Conservation (phyloP, 2,113 vertebrate genomes). For the Epinephelus lanceolatus region DNA sequence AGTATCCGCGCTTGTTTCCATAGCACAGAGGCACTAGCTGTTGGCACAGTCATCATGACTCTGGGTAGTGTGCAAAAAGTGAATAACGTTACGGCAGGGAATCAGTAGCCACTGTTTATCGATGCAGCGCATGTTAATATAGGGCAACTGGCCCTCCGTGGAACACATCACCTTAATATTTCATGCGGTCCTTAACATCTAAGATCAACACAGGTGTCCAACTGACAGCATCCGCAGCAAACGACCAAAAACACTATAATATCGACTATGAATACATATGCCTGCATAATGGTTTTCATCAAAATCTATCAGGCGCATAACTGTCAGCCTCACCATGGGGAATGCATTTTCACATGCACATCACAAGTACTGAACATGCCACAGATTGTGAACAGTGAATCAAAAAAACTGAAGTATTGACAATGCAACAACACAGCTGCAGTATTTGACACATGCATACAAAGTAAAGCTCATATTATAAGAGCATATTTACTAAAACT, state of each 20-base stretch:
- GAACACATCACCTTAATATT: slow-evolving; percentile 5
- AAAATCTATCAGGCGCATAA: not conserved
- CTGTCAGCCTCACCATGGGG: not conserved
- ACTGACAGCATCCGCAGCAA: not conserved
- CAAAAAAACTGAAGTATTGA: not conserved
- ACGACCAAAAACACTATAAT: not conserved
- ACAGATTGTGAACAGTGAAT: not conserved
- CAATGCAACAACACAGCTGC: slow-evolving; percentile 1
- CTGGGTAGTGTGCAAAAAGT: slow-evolving; percentile 81
- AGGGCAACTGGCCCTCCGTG: not conserved
- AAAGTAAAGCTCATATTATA: not conserved
- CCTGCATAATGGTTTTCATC: not conserved
- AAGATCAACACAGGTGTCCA: not conserved
- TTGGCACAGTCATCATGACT: slow-evolving; percentile 77
- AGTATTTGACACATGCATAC: not conserved
- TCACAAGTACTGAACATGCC: not conserved
- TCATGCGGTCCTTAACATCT: not conserved
- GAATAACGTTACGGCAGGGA: slow-evolving; percentile 70
- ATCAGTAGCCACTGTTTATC: slow-evolving; percentile 52
- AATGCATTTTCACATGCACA: not conserved
- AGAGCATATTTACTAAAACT: not conserved
- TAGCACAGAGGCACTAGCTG: slow-evolving; percentile 65
- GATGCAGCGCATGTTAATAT: slow-evolving; percentile 51
- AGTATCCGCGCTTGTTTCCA: slow-evolving; percentile 69
- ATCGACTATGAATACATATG: not conserved